phyloP scores from a whole-genome alignment of 2,888 invertebrate genomes.

The Platycheirus rosarum region DNA sequence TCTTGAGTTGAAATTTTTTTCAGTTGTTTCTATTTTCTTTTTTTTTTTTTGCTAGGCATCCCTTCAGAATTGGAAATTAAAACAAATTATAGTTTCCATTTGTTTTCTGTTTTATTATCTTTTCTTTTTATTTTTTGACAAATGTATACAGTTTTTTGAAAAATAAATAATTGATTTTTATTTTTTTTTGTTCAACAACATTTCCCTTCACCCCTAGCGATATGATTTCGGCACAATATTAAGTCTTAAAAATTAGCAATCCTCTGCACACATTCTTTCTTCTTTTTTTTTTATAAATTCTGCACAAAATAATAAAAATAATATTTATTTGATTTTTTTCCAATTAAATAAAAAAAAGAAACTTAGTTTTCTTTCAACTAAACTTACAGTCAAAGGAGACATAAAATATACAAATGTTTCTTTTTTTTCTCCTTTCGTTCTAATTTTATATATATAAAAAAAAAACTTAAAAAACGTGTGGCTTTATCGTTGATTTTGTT shows the following conservation, averaged over 20 bases:
- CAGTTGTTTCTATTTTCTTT: too few relatives aligned
- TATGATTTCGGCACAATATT: conserved; percentile 9
- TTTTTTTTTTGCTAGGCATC: conserved; percentile 38
- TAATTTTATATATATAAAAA: conserved; percentile 67
- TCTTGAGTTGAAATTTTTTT: conserved; percentile 29
- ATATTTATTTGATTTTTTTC: conserved; percentile 21
- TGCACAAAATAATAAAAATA: conserved; percentile 36
- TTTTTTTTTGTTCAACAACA: not conserved
- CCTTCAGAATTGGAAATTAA: conserved; percentile 40
- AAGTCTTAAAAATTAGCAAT: conserved; percentile 31
- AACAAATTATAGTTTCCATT: not conserved
- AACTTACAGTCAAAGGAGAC: conserved; percentile 66
- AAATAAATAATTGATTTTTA: not conserved
- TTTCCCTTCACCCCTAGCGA: not conserved
- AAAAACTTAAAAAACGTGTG: conserved; percentile 76
- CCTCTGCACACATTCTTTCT: conserved; percentile 54
- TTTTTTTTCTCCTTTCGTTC: conserved; percentile 72
- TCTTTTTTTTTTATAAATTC: conserved; percentile 25
- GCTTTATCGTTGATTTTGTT: conserved; percentile 80
- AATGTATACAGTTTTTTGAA: not conserved
- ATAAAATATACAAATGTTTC: conserved; percentile 74
- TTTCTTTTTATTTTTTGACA: not conserved
- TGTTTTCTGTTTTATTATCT: not conserved
- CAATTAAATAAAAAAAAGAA: conserved; percentile 33
- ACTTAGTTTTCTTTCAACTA: conserved; percentile 44